Evolutionary conservation across 2,113 vertebrate genomes (phyloP), one percentile per base, ranked within the genome.

Genomic region (Cryptotis parvus): DNA sequence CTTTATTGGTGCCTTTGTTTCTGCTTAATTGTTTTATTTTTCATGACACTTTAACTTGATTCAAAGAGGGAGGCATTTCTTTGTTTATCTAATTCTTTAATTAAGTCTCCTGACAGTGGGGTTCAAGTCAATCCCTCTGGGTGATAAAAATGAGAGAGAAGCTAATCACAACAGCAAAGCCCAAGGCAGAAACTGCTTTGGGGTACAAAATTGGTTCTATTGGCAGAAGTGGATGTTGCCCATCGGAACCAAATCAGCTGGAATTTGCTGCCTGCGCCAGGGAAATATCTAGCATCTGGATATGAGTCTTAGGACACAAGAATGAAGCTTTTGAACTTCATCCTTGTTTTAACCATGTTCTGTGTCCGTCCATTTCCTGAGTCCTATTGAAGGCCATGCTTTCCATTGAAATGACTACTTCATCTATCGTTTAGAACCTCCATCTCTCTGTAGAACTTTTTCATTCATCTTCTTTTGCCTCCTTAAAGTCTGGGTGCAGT

Each of bases 1-100:
- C 58, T 95, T 97, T 96, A 90, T 94, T 2, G 68, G 93, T 91
- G 79, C 77, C 77, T 97, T 97, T 90, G 66, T 92, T 91, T 96
- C 88, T 94, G 84, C 81, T 89, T 96, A 97, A 95, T 96, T 96
- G 80, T 93, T 97, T 96, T 78, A 78, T 72, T 89, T 90, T 72
- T 88, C 92, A 43, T 92, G 95, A 81, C 52, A 87, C 27, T 94
- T 96, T 80, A 91, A 58, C 90, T 95, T 94, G 80, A 95, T 96
- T 96, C 43, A 6, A 84, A 94, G 58, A 90, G 49, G 92, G 80
- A 96, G 41, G 4, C 6, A 1, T 91, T 94, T 93, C 94, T 94
- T 92, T 96, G 87, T 96, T 97, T 95, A 95, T 95, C 92, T 95
- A 97, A 94, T 94, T 83, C 81, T 95, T 97, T 94, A 97, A 97